phyloP scores from a whole-genome alignment of 2,113 vertebrate species.

The Vombatus ursinus region DNA sequence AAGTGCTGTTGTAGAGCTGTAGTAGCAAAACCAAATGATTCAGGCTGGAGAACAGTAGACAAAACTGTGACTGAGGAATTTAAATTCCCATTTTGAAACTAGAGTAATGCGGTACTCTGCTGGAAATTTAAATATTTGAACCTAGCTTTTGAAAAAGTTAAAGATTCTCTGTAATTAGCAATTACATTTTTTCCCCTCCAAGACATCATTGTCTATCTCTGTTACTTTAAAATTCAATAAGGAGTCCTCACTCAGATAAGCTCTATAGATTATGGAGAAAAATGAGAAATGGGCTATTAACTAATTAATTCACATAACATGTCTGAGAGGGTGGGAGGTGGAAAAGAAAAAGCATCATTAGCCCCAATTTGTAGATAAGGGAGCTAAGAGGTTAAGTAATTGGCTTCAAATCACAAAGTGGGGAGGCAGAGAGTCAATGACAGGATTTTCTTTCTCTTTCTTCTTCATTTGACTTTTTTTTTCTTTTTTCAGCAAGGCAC shows the following conservation, averaged over 20 bases:
- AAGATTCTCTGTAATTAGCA: conserved; percentile 65
- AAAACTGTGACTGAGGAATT: neutral
- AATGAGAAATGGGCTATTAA: conserved; percentile 54
- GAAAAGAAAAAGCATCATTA: conserved; percentile 55
- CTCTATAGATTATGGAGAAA: conserved; percentile 64
- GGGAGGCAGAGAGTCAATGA: conserved; percentile 6
- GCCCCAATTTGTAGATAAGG: conserved; percentile 58
- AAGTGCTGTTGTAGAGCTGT: neutral
- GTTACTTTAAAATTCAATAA: conserved; percentile 52
- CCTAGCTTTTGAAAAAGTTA: conserved; percentile 45
- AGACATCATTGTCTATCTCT: conserved; percentile 57
- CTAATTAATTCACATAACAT: conserved; percentile 57
- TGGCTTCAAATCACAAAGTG: conserved; percentile 13
- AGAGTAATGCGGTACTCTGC: conserved; percentile 47
- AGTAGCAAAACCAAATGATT: neutral
- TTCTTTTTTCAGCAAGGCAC: conserved; percentile 19
- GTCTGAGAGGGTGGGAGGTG: conserved; percentile 37
- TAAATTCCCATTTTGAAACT: neutral
- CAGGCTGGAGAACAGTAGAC: neutral
- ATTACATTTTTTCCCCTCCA: conserved; percentile 66
- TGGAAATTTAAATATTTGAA: conserved; percentile 64
- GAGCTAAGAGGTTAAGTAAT: conserved; percentile 33
- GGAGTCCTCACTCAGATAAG: conserved; percentile 60
- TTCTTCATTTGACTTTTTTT: neutral
- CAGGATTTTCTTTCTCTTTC: conserved; percentile 17